Evolutionary conservation across 1,140 invertebrate genomes (phyloP).

Genomic region (Zaprionus kolodkinae): DNA sequence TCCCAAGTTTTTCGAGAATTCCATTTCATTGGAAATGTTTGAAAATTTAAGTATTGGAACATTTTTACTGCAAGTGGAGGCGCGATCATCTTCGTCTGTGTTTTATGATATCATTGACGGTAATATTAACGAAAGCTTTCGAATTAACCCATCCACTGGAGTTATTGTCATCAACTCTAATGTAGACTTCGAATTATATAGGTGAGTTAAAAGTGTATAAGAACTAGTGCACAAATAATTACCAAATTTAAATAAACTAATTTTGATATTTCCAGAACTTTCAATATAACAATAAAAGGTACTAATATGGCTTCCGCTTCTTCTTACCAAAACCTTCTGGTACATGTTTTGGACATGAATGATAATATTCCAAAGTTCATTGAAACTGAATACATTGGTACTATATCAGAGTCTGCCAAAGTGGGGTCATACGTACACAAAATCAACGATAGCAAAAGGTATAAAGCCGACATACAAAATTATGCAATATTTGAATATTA

Average conservation of each 20-base stretch:
- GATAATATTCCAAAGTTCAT: constrained; percentile 94
- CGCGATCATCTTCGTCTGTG: constrained; percentile 91
- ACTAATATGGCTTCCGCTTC: constrained; percentile 93
- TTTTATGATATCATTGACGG: constrained; percentile 93
- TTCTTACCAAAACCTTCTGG: constrained; percentile 88
- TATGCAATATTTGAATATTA: neutral
- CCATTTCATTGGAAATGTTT: constrained; percentile 91
- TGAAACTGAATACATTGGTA: constrained; percentile 88
- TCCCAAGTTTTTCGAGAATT: constrained; percentile 88
- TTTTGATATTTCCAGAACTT: constrained; percentile 85
- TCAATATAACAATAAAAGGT: constrained; percentile 93
- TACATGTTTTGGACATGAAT: constrained; percentile 92
- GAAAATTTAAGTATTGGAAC: constrained; percentile 93
- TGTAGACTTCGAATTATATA: constrained; percentile 91
- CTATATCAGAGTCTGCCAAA: constrained; percentile 89
- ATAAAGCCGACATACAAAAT: neutral
- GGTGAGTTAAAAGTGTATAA: constrained; percentile 47
- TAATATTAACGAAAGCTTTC: constrained; percentile 90
- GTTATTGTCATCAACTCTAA: constrained; percentile 89
- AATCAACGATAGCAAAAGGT: constrained; percentile 62
- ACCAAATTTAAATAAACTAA: neutral
- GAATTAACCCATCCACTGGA: constrained; percentile 93
- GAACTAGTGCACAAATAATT: no score
- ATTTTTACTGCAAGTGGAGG: constrained; percentile 91
- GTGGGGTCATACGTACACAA: constrained; percentile 90